Conservation (phyloP, 2,113 vertebrate species). For the Megaleporinus macrocephalus region DNA sequence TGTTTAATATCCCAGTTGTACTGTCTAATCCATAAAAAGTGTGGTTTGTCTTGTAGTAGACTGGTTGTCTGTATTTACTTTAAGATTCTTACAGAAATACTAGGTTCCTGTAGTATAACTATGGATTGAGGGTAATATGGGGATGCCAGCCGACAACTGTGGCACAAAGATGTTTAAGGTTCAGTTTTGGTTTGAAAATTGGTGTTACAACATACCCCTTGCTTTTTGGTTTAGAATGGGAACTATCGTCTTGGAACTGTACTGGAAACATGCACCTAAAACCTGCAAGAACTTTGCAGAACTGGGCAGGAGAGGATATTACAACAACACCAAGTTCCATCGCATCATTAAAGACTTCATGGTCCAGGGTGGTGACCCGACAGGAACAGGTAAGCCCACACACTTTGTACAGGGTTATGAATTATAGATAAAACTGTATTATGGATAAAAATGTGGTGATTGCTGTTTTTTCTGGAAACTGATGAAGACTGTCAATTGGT, state of each 20-base stretch:
- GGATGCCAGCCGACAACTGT: too few species aligned
- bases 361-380: conserved; percentile 96
- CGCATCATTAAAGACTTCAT: conserved; percentile 95
- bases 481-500: too few species aligned
- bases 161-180: not conserved
- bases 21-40: too few species aligned
- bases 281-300: conserved; percentile 96
- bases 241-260: conserved; percentile 85
- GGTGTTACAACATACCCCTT: not conserved
- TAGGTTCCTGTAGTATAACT: too few species aligned
- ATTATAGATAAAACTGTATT: too few species aligned
- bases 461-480: too few species aligned
- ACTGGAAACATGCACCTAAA: conserved; percentile 91
- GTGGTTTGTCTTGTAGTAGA: too few species aligned
- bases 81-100: too few species aligned
- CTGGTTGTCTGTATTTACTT: too few species aligned
- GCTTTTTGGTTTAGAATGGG: conserved; percentile 85
- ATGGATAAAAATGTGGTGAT: too few species aligned
- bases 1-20: too few species aligned
- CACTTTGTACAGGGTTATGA: not conserved
- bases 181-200: not conserved
- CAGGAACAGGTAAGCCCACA: conserved; percentile 85
- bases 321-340: conserved; percentile 92
- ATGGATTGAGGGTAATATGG: too few species aligned
- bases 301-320: conserved; percentile 89